phyloP scores from a whole-genome alignment of 1,140 invertebrate species.

The Drosophila pruinosa region DNA sequence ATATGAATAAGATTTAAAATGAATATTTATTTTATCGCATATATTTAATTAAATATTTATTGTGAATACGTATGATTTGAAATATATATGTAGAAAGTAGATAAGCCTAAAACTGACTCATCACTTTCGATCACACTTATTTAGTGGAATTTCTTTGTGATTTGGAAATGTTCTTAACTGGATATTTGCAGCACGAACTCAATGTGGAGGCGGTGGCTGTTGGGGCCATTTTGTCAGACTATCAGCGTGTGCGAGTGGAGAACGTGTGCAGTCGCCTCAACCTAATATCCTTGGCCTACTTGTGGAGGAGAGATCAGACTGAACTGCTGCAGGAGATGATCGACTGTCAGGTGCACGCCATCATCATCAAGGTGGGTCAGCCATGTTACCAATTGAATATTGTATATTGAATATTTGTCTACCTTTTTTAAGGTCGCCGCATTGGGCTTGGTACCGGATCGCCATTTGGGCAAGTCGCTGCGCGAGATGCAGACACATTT shows the following conservation, averaged over 20 bases:
- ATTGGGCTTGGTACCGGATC: conserved; percentile 92
- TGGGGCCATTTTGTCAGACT: conserved; percentile 98
- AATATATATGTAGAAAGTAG: too few species aligned
- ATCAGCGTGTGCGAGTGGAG: conserved; percentile 98
- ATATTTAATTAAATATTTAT: too few species aligned
- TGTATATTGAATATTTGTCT: background rate
- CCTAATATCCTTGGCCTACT: conserved; percentile 94
- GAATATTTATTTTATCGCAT: too few species aligned
- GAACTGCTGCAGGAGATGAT: conserved; percentile 99
- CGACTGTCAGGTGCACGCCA: conserved; percentile 93
- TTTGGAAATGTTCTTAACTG: too few species aligned
- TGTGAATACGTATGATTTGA: too few species aligned
- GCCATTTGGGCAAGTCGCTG: conserved; percentile 95
- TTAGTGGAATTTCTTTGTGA: too few species aligned
- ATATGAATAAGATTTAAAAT: too few species aligned
- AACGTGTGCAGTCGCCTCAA: conserved; percentile 97
- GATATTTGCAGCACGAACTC: conserved; percentile 89
- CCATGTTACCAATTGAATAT: background rate
- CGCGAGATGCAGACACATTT: conserved; percentile 93
- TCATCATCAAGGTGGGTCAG: conserved; percentile 92
- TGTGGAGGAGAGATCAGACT: conserved; percentile 97
- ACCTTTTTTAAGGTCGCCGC: conserved; percentile 88
- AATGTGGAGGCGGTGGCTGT: conserved; percentile 96
- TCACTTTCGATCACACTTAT: too few species aligned
- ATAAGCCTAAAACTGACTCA: too few species aligned